Conservation (phyloP, 2,113 vertebrate genomes). For the Etia nguti region DNA sequence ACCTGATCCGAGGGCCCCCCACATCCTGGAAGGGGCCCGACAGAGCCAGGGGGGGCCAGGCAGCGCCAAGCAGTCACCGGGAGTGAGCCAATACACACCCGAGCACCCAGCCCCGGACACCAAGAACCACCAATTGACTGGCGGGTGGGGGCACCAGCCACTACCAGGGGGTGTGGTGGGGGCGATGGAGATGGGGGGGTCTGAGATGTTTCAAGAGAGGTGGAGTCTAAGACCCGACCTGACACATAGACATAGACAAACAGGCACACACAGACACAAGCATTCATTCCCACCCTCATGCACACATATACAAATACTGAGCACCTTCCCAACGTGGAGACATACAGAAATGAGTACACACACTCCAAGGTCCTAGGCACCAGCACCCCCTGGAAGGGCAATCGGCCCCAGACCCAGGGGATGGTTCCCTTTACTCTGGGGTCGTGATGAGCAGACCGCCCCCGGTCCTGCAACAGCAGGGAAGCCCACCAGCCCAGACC, state of each 20-base stretch:
- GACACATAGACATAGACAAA: not conserved
- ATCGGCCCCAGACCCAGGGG: not conserved
- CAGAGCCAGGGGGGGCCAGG: not conserved
- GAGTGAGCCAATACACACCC: not conserved
- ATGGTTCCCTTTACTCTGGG: not conserved
- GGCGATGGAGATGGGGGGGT: not conserved
- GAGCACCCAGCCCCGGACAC: accelerated
- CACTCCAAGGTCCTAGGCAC: not conserved
- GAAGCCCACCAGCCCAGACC: accelerated
- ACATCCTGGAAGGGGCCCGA: not conserved
- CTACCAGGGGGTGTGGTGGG: not conserved
- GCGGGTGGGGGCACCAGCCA: no score
- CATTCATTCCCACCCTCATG: not conserved
- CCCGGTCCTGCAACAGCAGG: not conserved
- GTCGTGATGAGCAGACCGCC: accelerated
- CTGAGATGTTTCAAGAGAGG: not conserved
- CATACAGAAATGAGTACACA: no score
- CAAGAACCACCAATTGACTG: not conserved
- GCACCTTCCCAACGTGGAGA: not conserved
- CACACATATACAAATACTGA: not conserved
- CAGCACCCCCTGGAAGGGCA: accelerated
- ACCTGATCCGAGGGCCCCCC: not conserved
- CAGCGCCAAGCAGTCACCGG: not conserved
- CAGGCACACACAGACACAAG: not conserved
- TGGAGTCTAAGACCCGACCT: not conserved